Evolutionary conservation across 1,140 invertebrate genomes (phyloP).

Genomic region (Portunus trituberculatus): DNA sequence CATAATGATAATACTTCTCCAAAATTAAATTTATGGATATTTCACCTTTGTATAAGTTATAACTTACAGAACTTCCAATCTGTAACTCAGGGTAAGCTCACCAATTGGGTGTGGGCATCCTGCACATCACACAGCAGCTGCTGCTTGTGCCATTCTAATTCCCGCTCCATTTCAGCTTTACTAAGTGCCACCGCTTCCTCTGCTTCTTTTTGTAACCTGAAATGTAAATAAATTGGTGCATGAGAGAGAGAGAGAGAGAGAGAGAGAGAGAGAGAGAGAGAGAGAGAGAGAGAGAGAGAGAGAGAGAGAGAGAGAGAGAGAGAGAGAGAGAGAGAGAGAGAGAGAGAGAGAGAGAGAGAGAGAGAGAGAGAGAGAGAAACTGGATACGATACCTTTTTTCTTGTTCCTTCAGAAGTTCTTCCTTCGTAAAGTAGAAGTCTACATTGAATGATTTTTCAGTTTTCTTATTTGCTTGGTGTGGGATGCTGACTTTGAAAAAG

Average conservation of each 20-base stretch:
- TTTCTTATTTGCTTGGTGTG: not conserved
- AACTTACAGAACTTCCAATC: not conserved
- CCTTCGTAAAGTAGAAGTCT: slow-evolving; percentile 56
- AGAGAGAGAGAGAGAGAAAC: no score
- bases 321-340: no score
- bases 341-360: no score
- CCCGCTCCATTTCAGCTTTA: slow-evolving; percentile 59
- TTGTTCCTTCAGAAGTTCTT: slow-evolving; percentile 61
- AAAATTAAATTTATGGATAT: no score
- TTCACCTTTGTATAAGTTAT: no score
- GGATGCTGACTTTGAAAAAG: slow-evolving; percentile 83
- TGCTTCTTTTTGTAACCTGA: slow-evolving; percentile 54
- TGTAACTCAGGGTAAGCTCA: not conserved
- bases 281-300: no score
- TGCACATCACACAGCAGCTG: slow-evolving; percentile 29
- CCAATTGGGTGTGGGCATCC: slow-evolving; percentile 58
- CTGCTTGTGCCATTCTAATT: slow-evolving; percentile 33
- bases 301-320: no score
- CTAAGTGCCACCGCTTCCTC: slow-evolving; percentile 38
- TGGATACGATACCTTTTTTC: slow-evolving; percentile 54
- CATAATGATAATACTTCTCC: no score
- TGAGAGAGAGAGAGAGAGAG: not conserved
- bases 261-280: no score
- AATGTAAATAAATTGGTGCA: not conserved
- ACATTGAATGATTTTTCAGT: slow-evolving; percentile 1